Percentiles rank a stretch among this genome's conserved stretches.
Evolutionary conservation across 2,797 vertebrate genomes (phyloP).

Genomic region (Acropternis orthonyx): DNA sequence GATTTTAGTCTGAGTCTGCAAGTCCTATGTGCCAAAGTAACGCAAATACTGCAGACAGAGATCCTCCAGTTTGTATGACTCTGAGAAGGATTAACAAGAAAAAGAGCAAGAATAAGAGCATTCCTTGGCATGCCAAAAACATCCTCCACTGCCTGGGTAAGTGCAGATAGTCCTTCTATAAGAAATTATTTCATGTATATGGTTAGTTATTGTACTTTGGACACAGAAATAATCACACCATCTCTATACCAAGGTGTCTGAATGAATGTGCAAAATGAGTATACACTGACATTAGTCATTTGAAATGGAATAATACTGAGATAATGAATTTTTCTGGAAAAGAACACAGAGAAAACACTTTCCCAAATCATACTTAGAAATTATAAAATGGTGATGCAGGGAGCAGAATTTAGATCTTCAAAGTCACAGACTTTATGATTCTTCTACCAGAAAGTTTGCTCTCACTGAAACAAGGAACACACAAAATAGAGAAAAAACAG

Average conservation of each 20-base stretch:
- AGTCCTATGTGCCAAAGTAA: not conserved
- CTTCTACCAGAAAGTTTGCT: not conserved
- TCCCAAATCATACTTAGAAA: not conserved
- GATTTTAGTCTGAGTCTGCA: not conserved
- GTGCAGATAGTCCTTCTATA: not conserved
- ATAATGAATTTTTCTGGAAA: not conserved
- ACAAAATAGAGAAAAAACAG: not conserved
- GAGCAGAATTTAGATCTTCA: not conserved
- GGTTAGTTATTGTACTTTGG: not conserved
- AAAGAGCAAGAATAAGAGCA: not conserved
- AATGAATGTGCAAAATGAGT: not conserved
- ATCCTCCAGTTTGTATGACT: not conserved
- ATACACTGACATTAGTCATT: not conserved
- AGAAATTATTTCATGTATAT: not conserved
- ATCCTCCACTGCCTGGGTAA: not conserved
- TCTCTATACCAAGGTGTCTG: not conserved
- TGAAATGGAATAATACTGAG: not conserved
- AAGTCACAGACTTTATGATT: not conserved
- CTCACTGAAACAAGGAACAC: not conserved
- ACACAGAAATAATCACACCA: not conserved
- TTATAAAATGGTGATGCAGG: not conserved
- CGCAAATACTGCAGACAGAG: not conserved
- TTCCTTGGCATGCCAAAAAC: not conserved
- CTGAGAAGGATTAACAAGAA: not conserved
- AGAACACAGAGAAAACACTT: not conserved